A percentile compares a stretch with the other conserved stretches of the same genome.
These are phyloP conservation scores for Brachylomia viminalis DNA, from an alignment of 2,888 invertebrate species.

Conservation along the genomic window DNA sequence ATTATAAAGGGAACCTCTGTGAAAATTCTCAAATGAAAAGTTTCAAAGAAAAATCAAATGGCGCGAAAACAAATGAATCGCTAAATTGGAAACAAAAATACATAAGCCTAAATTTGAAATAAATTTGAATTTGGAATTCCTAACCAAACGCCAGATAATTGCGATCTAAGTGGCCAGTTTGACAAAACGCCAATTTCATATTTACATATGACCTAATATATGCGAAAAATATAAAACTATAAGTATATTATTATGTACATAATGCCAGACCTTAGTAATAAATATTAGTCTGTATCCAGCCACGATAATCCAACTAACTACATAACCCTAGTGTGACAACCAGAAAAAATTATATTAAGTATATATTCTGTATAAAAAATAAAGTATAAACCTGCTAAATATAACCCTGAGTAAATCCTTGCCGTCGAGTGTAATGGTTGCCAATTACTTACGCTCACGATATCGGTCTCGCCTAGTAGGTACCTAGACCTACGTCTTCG, in stretches of 20 bases:
- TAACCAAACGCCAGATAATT: too few species aligned
- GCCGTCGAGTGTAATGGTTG: conserved; percentile 13
- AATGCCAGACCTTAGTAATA: neutral
- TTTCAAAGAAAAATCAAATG: too few species aligned
- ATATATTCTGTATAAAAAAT: neutral
- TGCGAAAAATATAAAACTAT: too few species aligned
- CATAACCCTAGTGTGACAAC: neutral
- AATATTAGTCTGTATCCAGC: neutral
- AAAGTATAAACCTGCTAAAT: conserved; percentile 14
- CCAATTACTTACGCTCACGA: conserved; percentile 43
- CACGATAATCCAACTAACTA: neutral
- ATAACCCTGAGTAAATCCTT: conserved; percentile 15
- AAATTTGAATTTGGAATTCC: too few species aligned
- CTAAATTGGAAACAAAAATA: too few species aligned
- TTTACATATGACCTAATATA: too few species aligned
- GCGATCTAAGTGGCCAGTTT: too few species aligned
- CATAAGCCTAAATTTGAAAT: too few species aligned
- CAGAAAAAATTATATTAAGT: neutral
- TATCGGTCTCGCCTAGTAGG: conserved; percentile 8
- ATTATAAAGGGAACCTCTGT: too few species aligned
- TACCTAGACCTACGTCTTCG: neutral
- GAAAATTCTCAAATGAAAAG: too few species aligned
- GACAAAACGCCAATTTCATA: too few species aligned
- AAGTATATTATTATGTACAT: neutral
- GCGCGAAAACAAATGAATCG: too few species aligned